A percentile compares a stretch with the other conserved stretches of the same genome.
phyloP scores from a whole-genome alignment of 2,888 invertebrate species.

The Troides aeacus region DNA sequence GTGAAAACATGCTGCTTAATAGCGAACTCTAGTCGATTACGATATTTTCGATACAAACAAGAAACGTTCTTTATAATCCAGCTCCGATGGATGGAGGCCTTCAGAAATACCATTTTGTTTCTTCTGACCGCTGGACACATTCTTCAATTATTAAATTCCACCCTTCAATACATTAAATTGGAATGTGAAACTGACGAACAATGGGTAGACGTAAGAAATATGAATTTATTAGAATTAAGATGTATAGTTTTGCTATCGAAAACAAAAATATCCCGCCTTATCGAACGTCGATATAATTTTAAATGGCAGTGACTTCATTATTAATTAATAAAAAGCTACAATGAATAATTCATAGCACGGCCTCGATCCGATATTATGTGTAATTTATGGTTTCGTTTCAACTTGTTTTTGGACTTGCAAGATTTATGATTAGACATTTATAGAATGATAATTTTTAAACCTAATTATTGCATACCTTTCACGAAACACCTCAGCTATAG shows the following conservation, averaged over 20 bases:
- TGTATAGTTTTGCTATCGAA: constrained; percentile 39
- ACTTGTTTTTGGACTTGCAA: constrained; percentile 42
- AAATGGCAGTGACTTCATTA: constrained; percentile 52
- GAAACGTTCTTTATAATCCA: constrained; percentile 29
- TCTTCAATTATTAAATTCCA: constrained; percentile 73
- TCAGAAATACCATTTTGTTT: constrained; percentile 60
- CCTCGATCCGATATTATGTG: constrained; percentile 42
- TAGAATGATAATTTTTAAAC: not conserved
- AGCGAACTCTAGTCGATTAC: not conserved
- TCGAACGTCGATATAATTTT: constrained; percentile 46
- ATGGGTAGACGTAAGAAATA: constrained; percentile 62
- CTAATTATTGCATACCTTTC: not conserved
- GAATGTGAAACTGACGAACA: constrained; percentile 54
- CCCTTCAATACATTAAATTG: constrained; percentile 46
- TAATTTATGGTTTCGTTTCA: constrained; percentile 65
- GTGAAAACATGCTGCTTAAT: too few relatives aligned
- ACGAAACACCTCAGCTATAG: not conserved
- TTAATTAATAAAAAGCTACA: constrained; percentile 69
- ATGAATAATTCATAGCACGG: constrained; percentile 65
- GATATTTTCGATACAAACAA: constrained; percentile 20
- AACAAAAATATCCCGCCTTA: constrained; percentile 36
- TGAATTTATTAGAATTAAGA: constrained; percentile 65
- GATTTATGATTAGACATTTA: constrained; percentile 1
- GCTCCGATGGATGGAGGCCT: constrained; percentile 48
- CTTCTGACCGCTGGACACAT: constrained; percentile 53